Base-by-base conservation (phyloP, 1,140 invertebrate genomes). In the Temnothorax longispinosus region DNA sequence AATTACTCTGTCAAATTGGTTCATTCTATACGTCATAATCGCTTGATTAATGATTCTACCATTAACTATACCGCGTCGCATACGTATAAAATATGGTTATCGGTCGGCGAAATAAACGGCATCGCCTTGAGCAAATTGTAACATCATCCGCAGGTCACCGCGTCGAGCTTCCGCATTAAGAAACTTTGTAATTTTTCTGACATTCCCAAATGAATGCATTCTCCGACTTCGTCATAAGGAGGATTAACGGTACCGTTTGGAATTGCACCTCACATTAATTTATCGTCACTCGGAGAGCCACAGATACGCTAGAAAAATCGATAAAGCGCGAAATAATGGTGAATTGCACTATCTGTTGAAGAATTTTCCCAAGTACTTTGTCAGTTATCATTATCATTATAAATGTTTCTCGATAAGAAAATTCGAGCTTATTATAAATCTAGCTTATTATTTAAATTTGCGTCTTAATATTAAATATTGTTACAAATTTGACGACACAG, bases 191-290 rank as follows among this genome's bases (percentile, higher is more conserved):
- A 89, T 89, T 90, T 87, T 87, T 75, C 87, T 67, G 75, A 81
- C 80, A 10, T 77, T 62, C 75, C 62, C 72, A 64, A 90, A 90
- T 84, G 88, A 90, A 71, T 82, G 89, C 71, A 77, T 81, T 82
- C 64, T 64, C 77, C 81, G 78, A 90, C 85, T 85, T 80, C 75
- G 52, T 82, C 87, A 41, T 90, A 88, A 87, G 86, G 67, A 80
- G 81, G 64, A 90, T 90, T 88, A 90, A 90, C 81, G 76, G 52
- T 58, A 81, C 81, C 80, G 64, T 85, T 85, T 62, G 80, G 71
- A 72, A 88, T 86, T 88, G 76, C 64, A 54, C 41, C 52, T 54
- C 50, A 50, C 69, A 72, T 88, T 90, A 88, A 90, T 90, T 90
- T 80, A 90, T 77, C 87, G 52, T 76, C 52, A 60, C 74, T 81